phyloP scores from a whole-genome alignment of 2,888 invertebrate genomes.

The Ommatoiulus sabulosus region DNA sequence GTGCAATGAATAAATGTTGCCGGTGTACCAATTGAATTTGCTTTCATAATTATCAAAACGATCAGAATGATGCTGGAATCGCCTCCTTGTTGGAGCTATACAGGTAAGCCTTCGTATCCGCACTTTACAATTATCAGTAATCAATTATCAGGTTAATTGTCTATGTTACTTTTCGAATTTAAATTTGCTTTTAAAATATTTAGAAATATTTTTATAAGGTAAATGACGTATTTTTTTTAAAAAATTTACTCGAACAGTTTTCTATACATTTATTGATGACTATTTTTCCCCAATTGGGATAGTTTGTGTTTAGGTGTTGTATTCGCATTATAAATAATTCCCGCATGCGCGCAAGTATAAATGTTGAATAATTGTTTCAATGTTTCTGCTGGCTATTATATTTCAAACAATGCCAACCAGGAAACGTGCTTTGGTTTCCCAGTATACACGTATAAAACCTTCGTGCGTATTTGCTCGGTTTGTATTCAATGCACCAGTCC shows the following conservation, averaged over 20 bases:
- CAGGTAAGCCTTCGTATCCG: neutral
- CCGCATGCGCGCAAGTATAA: neutral
- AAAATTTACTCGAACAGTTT: no score
- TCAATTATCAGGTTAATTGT: neutral
- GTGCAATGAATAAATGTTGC: neutral
- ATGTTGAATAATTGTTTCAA: neutral
- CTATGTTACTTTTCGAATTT: neutral
- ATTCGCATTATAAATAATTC: no score
- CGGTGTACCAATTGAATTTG: neutral
- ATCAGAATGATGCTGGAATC: neutral
- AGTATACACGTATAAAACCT: neutral
- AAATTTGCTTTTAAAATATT: neutral
- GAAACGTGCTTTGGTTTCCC: neutral
- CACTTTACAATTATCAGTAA: neutral
- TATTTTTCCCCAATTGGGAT: no score
- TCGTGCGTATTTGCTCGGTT: neutral
- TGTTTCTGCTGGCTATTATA: neutral
- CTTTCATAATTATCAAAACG: neutral
- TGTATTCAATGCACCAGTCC: neutral
- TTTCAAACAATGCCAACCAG: neutral
- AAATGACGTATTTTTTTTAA: no score
- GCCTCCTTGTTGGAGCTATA: neutral
- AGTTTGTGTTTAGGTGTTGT: no score
- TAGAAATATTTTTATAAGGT: no score
- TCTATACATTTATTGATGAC: neutral